Base-by-base conservation (phyloP, 2,113 vertebrate species). In the Athene noctua region DNA sequence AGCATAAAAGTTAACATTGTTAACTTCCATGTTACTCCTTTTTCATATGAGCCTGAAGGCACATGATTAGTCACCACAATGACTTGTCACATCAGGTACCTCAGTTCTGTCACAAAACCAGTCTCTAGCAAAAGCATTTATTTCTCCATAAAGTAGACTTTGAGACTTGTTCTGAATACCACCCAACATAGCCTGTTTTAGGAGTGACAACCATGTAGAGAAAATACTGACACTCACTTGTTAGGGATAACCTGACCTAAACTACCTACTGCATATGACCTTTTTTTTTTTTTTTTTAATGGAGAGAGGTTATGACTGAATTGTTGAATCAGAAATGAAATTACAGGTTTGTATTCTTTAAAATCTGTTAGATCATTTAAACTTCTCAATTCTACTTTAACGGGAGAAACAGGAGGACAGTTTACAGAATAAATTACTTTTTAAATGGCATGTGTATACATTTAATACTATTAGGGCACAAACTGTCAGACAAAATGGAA, bases 391-490 rank as follows among this genome's bases (percentile, higher is more conserved):
- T 13, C 32, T 95, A 13, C 82, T 96, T 78, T 78, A 90, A 72
- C 12, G 66, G 25, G 25, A 93, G 71, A 81, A 89, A 77, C 36
- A 80, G 70, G 92, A 92, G 47, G 90, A 85, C 71, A 47, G 46
- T 55, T 83, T 92, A 93, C 15, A 75, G 83, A 88, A 95, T 67
- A 90, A 95, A 93, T 86, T 88, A 88, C 65, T 84, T 83, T 95
- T 74, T 12, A 72, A 93, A 89, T 84, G 57, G 61, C 57, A 58
- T 38, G 57, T 29, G 30, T 59, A 81, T 75, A 71, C 32, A 71
- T 86, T 95, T 92, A 92, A 84, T 80, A 86, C n/a, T 52, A n/a
- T 68, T 72, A 92, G 77, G 32, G 52, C 54, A 57, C 40, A 63
- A 91, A 79, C 11, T 38, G 47, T 63, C 72, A 92, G 59, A 51